Evolutionary conservation across 2,113 vertebrate genomes (phyloP).

Genomic region (Engraulis encrasicolus): DNA sequence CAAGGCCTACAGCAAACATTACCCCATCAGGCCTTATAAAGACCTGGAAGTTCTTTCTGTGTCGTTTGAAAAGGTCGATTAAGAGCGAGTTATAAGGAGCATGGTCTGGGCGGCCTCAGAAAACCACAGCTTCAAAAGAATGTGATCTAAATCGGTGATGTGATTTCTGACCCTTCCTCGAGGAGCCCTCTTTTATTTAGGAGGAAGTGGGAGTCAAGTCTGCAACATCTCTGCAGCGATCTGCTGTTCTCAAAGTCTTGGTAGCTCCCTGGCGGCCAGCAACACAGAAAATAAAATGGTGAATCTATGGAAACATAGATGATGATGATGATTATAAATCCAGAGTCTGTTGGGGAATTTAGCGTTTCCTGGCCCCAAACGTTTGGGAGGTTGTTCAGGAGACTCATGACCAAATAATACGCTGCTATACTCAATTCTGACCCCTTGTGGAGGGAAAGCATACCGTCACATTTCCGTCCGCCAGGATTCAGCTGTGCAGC

Average conservation of each 20-base stretch:
- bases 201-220: not conserved
- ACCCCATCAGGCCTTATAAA: not conserved
- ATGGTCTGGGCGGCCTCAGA: not conserved
- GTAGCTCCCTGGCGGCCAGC: not conserved
- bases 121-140: not conserved
- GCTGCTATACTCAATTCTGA: not conserved
- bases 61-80: not conserved
- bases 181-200: too few species aligned
- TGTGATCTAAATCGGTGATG: not conserved
- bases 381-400: not conserved
- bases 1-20: not conserved
- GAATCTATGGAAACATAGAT: not conserved
- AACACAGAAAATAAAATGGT: not conserved
- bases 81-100: not conserved
- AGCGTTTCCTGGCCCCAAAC: not conserved
- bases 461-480: not conserved
- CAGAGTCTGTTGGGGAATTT: not conserved
- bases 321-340: slow-evolving; percentile 53
- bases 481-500: not conserved
- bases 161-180: too few species aligned
- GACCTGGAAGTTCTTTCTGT: not conserved
- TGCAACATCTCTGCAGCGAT: too few species aligned
- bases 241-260: too few species aligned
- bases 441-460: not conserved
- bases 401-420: not conserved